Evolutionary conservation across 2,113 vertebrate species (phyloP).

Genomic region (Pseudolaguvia tuberculata): DNA sequence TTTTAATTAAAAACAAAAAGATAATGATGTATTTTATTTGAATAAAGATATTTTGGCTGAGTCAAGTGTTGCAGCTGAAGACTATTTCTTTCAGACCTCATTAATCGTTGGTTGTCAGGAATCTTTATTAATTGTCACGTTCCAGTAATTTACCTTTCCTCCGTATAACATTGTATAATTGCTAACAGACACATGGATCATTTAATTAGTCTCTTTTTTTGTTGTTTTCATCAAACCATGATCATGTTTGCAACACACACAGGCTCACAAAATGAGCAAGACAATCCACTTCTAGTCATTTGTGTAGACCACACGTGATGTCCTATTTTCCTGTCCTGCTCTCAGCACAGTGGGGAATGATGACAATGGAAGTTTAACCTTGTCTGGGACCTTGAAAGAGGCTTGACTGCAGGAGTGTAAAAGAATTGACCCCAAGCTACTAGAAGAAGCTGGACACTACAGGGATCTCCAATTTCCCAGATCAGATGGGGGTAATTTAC

Average conservation of each 20-base stretch:
- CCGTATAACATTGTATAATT: background rate
- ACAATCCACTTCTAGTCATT: background rate
- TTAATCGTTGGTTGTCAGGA: background rate
- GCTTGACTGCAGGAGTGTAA: constrained; percentile 35
- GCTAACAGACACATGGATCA: background rate
- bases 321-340: constrained; percentile 16
- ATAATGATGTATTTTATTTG: too few relatives aligned
- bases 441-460: constrained; percentile 27
- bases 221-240: background rate
- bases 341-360: constrained; percentile 26
- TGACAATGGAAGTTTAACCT: constrained; percentile 41
- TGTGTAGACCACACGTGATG: constrained; percentile 5
- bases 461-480: constrained; percentile 46
- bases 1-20: too few relatives aligned
- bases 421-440: constrained; percentile 35
- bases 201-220: background rate
- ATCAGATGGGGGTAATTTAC: constrained; percentile 60
- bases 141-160: background rate
- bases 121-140: background rate
- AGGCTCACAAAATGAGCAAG: background rate
- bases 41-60: background rate
- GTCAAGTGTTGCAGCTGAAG: background rate
- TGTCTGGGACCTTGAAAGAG: constrained; percentile 39
- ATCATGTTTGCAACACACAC: background rate
- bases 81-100: background rate